Evolutionary conservation across 2,113 vertebrate species (phyloP).

Genomic region (Heptranchias perlo): DNA sequence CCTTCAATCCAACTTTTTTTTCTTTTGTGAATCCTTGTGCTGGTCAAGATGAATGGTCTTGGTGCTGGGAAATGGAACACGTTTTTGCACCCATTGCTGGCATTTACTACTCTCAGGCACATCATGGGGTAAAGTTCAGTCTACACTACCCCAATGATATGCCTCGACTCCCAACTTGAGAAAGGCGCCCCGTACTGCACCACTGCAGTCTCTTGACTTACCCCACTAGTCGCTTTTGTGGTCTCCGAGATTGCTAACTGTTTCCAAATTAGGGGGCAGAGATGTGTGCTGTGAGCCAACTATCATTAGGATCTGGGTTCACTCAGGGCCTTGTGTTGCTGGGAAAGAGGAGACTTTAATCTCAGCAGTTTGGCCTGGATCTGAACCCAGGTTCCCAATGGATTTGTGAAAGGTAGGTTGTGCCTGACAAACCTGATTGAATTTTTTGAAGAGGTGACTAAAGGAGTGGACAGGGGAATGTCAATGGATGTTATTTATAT

Average conservation of each 20-base stretch:
- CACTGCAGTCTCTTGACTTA: not conserved
- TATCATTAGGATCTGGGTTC: not conserved
- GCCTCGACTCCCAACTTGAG: not conserved
- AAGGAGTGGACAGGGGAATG: no score
- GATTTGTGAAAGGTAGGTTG: no score
- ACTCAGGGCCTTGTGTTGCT: not conserved
- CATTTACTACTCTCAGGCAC: not conserved
- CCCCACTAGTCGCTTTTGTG: not conserved
- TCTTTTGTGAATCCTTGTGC: not conserved
- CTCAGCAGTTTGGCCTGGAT: not conserved
- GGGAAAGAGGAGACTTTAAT: not conserved
- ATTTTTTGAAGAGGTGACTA: no score
- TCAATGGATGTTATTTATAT: no score
- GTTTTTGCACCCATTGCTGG: not conserved
- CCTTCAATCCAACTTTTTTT: not conserved
- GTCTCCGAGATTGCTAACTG: not conserved
- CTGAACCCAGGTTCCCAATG: not conserved
- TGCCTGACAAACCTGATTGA: no score
- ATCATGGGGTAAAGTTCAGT: not conserved
- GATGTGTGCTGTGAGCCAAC: not conserved
- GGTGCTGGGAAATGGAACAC: not conserved
- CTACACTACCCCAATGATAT: not conserved
- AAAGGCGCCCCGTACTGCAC: not conserved
- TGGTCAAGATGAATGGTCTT: not conserved
- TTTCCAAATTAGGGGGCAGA: not conserved